These are phyloP conservation scores for Hirtodrosophila duncani DNA, from an alignment of 2,888 invertebrate species.

Conservation along the genomic window DNA sequence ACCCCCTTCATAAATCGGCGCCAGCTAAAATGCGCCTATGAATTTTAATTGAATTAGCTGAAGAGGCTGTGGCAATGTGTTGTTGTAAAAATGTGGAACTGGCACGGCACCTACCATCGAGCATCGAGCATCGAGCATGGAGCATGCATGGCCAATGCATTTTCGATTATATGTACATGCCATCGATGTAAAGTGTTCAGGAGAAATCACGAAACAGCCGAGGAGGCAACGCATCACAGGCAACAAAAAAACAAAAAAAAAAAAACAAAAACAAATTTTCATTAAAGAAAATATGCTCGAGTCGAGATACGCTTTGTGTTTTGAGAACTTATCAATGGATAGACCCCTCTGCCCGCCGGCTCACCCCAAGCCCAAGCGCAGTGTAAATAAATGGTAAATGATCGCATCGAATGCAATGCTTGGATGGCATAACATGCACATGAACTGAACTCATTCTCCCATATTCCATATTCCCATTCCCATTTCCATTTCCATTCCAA, in stretches of 20 bases:
- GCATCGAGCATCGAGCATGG: slow-evolving; percentile 6
- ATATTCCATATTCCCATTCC: no score
- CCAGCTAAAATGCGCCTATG: no score
- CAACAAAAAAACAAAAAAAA: slow-evolving; percentile 27
- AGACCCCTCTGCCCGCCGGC: background rate
- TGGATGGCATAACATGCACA: background rate
- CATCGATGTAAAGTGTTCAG: no score
- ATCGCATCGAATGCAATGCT: slow-evolving; percentile 17
- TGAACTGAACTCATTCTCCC: slow-evolving; percentile 5
- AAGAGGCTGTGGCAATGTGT: no score
- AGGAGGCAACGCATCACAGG: no score
- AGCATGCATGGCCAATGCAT: slow-evolving; percentile 25
- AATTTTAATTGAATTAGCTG: slow-evolving; percentile 48
- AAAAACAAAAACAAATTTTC: slow-evolving; percentile 28
- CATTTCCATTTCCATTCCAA: slow-evolving; percentile 5
- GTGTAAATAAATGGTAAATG: slow-evolving; percentile 31
- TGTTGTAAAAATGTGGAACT: no score
- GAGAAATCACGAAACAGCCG: no score
- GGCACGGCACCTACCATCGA: no score
- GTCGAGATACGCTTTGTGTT: slow-evolving; percentile 23
- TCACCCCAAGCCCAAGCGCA: background rate
- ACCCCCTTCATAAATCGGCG: no score
- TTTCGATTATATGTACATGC: slow-evolving; percentile 24
- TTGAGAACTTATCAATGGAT: slow-evolving; percentile 39
- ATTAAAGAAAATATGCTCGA: slow-evolving; percentile 43